Evolutionary conservation across 2,113 vertebrate species (phyloP).

Genomic region (Microcebus lehilahytsara): DNA sequence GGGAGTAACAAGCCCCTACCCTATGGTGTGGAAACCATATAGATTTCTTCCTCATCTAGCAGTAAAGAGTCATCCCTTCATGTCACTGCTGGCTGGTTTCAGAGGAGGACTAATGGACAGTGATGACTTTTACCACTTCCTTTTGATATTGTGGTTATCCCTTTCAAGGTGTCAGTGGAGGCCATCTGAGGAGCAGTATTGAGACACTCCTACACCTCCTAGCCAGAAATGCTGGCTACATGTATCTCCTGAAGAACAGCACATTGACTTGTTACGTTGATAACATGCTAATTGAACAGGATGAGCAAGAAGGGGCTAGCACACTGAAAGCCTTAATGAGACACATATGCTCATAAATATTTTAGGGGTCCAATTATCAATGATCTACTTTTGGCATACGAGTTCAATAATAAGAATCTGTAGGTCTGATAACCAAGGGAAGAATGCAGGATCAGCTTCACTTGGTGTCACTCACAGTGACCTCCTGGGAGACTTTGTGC

Average conservation of each 20-base stretch:
- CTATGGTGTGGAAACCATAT: not conserved
- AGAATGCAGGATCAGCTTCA: not conserved
- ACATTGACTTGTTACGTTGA: not conserved
- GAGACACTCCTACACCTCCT: not conserved
- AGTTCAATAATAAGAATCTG: not conserved
- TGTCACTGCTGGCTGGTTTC: not conserved
- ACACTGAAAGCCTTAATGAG: not conserved
- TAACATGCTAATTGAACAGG: not conserved
- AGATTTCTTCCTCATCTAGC: not conserved
- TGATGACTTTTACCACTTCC: not conserved
- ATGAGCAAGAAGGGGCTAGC: not conserved
- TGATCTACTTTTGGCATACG: not conserved
- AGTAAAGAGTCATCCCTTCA: not conserved
- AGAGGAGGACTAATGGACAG: not conserved
- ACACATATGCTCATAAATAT: not conserved
- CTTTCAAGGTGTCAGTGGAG: not conserved
- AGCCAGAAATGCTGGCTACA: not conserved
- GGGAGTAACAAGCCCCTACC: not conserved
- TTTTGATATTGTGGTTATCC: not conserved
- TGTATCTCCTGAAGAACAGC: not conserved
- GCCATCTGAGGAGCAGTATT: not conserved
- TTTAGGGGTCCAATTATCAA: not conserved
- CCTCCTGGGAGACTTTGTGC: too few species aligned
- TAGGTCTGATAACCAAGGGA: not conserved
- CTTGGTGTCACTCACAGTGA: not conserved